Percentiles rank a stretch among this genome's conserved stretches.
Evolutionary conservation across 1,140 invertebrate genomes (phyloP).

Genomic region (Procambarus virginalis): DNA sequence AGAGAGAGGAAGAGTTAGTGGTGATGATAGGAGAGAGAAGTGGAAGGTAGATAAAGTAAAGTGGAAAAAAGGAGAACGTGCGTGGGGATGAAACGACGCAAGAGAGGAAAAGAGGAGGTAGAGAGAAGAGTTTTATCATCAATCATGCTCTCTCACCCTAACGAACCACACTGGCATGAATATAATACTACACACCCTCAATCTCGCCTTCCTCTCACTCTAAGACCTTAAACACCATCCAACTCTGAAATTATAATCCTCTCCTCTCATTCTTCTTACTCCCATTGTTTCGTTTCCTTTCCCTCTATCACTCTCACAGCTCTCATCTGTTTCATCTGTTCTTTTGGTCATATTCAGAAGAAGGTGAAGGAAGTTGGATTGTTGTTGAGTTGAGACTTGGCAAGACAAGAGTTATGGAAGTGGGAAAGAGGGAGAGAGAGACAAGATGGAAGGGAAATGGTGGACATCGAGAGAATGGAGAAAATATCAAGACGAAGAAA

Average conservation of each 20-base stretch:
- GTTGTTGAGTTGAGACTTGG: background rate
- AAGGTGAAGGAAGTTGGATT: background rate
- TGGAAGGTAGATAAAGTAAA: background rate
- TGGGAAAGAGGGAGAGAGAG: slow-evolving; percentile 17
- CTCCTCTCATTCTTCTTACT: too few relatives aligned
- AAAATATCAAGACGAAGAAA: background rate
- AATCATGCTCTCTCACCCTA: too few relatives aligned
- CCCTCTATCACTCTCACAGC: too few relatives aligned
- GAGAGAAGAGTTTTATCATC: background rate
- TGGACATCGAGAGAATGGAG: background rate
- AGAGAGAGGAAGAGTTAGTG: background rate
- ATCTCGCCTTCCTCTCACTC: too few relatives aligned
- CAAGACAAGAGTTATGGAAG: background rate
- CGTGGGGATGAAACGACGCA: background rate
- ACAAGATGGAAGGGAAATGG: background rate
- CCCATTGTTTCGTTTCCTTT: too few relatives aligned
- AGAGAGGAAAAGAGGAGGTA: background rate
- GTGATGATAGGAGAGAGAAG: background rate
- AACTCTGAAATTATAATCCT: too few relatives aligned
- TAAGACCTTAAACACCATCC: too few relatives aligned
- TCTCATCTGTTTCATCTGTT: too few relatives aligned
- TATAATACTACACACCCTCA: too few relatives aligned
- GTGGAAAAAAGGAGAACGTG: background rate
- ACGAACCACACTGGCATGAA: too few relatives aligned
- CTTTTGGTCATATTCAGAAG: background rate